Evolutionary conservation across 2,888 invertebrate species (phyloP).

Genomic region (Machimus rusticus): DNA sequence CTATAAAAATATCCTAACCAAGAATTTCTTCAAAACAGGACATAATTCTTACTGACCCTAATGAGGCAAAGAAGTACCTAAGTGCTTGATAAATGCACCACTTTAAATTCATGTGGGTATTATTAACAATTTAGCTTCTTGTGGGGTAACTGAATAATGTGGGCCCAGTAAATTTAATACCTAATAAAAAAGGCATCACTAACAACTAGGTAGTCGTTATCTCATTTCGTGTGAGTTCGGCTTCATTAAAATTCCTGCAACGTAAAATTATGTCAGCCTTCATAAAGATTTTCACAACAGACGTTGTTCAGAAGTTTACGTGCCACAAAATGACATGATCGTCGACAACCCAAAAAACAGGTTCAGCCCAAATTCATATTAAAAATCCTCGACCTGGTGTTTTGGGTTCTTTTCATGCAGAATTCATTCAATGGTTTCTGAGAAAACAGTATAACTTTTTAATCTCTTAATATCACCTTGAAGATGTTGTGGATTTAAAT

Average conservation of each 20-base stretch:
- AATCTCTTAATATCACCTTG: neutral
- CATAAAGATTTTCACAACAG: neutral
- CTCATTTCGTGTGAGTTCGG: neutral
- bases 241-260: neutral
- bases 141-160: neutral
- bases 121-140: neutral
- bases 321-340: neutral
- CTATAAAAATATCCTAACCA: too few relatives aligned
- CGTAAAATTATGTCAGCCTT: slow-evolving; percentile 3
- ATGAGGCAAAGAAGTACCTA: neutral
- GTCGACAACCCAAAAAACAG: neutral
- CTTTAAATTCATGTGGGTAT: neutral
- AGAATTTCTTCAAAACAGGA: too few relatives aligned
- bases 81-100: neutral
- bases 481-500: neutral
- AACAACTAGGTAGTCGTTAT: neutral
- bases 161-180: neutral
- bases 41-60: too few relatives aligned
- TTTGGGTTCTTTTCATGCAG: neutral
- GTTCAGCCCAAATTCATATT: neutral
- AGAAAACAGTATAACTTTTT: neutral
- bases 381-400: neutral
- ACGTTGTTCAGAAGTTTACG: neutral
- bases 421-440: neutral
- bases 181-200: neutral